phyloP scores from a whole-genome alignment of 2,113 vertebrate species.

The Cardinalis cardinalis region DNA sequence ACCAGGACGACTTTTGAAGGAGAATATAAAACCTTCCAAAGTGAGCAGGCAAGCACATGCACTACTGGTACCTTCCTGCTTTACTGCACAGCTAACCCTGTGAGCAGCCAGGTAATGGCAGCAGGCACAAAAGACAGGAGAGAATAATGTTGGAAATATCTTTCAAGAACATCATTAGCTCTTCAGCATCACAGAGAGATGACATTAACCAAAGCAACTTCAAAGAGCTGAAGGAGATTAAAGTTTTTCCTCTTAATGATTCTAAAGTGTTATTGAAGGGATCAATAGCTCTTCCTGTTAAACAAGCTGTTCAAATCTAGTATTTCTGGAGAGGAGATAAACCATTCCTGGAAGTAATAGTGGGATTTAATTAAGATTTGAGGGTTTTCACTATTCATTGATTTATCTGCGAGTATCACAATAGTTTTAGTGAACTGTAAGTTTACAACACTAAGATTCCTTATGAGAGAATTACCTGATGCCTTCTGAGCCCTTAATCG shows the following conservation, averaged over 20 bases:
- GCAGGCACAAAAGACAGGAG: neutral
- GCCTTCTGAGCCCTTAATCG: neutral
- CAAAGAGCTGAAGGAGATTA: constrained; percentile 30
- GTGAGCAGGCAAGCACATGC: accelerated
- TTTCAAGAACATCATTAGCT: neutral
- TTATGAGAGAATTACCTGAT: neutral
- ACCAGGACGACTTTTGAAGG: neutral
- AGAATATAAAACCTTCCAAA: neutral
- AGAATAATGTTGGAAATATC: neutral
- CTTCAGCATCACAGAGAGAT: neutral
- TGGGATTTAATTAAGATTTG: constrained; percentile 26
- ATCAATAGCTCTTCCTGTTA: constrained; percentile 29
- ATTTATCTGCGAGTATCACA: neutral
- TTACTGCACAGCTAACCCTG: neutral
- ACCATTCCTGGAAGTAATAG: neutral
- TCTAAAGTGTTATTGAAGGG: constrained; percentile 32
- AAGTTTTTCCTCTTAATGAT: constrained; percentile 24
- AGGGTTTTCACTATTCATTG: neutral
- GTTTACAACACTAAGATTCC: neutral
- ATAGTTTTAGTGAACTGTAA: neutral
- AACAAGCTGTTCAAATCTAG: constrained; percentile 25
- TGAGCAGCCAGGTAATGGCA: neutral
- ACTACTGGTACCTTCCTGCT: neutral
- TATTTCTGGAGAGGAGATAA: constrained; percentile 25
- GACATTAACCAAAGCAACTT: constrained; percentile 12